A percentile compares a stretch with the other conserved stretches of the same genome.
phyloP scores from a whole-genome alignment of 2,888 invertebrate genomes.

The Dynastes tityus region DNA sequence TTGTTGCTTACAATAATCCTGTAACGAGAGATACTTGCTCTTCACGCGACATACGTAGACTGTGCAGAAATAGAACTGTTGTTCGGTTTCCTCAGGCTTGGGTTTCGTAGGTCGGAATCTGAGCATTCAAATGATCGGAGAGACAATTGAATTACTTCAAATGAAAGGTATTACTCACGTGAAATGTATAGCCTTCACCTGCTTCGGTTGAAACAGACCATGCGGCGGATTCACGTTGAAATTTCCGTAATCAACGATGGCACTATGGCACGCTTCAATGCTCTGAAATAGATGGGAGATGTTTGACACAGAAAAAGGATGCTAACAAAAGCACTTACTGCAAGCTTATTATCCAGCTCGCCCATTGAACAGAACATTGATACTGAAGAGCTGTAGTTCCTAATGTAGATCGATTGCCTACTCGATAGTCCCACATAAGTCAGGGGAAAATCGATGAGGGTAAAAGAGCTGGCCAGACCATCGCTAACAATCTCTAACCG shows the following conservation, averaged over 20 bases:
- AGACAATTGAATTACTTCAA: not conserved
- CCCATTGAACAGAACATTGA: slow-evolving; percentile 68
- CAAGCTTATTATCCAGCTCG: slow-evolving; percentile 62
- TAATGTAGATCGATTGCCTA: slow-evolving; percentile 66
- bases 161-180: slow-evolving; percentile 43
- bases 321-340: slow-evolving; percentile 60
- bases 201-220: slow-evolving; percentile 48
- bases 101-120: slow-evolving; percentile 64
- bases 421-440: slow-evolving; percentile 66
- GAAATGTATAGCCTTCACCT: slow-evolving; percentile 50
- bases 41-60: slow-evolving; percentile 9
- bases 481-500: slow-evolving; percentile 66
- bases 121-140: slow-evolving; percentile 41
- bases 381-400: slow-evolving; percentile 68
- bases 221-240: slow-evolving; percentile 46
- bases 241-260: slow-evolving; percentile 2
- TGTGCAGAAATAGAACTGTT: slow-evolving; percentile 67
- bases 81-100: slow-evolving; percentile 44
- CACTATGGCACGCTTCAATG: slow-evolving; percentile 47
- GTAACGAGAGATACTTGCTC: not conserved
- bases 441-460: slow-evolving; percentile 68
- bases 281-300: slow-evolving; percentile 52
- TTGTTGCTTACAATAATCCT: slow-evolving; percentile 13
- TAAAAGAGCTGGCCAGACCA: slow-evolving; percentile 66
- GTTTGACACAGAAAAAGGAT: not conserved